Percentiles rank a stretch among this genome's conserved stretches.
phyloP scores from a whole-genome alignment of 2,888 invertebrate genomes.

The Cheiracanthium punctorium region DNA sequence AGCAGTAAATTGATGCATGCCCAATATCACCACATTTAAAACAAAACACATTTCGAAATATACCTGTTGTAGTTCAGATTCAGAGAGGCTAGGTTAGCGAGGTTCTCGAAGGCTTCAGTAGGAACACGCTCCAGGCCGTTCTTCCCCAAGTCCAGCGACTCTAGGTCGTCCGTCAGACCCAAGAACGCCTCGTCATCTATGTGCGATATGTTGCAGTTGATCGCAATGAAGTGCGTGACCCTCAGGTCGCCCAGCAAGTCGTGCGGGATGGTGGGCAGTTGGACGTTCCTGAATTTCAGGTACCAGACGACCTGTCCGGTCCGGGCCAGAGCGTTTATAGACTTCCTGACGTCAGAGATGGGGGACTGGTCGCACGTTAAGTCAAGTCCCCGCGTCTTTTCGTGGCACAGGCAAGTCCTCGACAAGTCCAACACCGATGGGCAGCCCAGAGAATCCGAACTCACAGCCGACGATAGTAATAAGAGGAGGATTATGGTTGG shows the following conservation, averaged over 20 bases:
- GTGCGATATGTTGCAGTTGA: constrained; percentile 88
- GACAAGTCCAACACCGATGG: constrained; percentile 60
- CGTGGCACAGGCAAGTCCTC: constrained; percentile 86
- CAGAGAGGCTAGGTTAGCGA: constrained; percentile 82
- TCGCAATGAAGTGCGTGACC: constrained; percentile 90
- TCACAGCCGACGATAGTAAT: no score
- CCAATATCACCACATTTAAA: no score
- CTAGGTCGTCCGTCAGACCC: constrained; percentile 85
- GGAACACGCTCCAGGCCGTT: constrained; percentile 83
- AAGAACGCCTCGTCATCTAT: constrained; percentile 91
- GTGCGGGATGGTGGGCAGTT: constrained; percentile 86
- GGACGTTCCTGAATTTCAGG: constrained; percentile 90
- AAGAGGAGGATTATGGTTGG: no score
- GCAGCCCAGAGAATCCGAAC: constrained; percentile 41
- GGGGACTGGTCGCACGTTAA: constrained; percentile 85
- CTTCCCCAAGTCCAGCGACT: constrained; percentile 90
- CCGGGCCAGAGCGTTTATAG: constrained; percentile 45
- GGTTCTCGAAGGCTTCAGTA: constrained; percentile 62
- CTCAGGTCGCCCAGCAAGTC: constrained; percentile 87
- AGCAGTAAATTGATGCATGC: no score
- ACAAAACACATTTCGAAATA: no score
- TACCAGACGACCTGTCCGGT: constrained; percentile 81
- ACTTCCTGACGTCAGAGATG: constrained; percentile 42
- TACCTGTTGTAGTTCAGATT: constrained; percentile 94
- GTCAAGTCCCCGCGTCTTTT: constrained; percentile 88